Evolutionary conservation across 2,113 vertebrate genomes (phyloP), one percentile per base, ranked within the genome.

Genomic region (Agelaius phoeniceus): DNA sequence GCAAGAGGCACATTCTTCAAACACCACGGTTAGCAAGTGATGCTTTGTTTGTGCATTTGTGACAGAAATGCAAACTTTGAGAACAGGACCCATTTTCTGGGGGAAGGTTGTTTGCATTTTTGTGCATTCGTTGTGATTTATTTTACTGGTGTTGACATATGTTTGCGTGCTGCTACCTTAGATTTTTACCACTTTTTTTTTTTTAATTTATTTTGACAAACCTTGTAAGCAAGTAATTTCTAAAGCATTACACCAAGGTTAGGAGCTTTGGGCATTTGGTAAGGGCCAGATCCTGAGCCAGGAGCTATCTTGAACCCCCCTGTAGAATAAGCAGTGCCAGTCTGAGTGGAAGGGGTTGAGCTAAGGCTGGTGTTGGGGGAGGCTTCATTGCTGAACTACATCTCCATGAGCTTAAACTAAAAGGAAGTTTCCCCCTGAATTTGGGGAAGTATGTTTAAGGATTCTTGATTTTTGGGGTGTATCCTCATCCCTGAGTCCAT

Each of bases 51-150:
- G 43, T 76, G n/a, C 5, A 6, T 93, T 96, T 95, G 52, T 51
- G 51, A 44, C 54, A 51, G 63, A 54, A 81, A 76, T 51, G 65
- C 37, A 78, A 89, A 96, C 85, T 96, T 95, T 37, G 63, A 67
- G 73, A 65, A 43, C 0, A 15, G 49, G 71, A 59, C 58, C 12
- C 28, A 8, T 67, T 54, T 66, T 76, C 11, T 15, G 26, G 35
- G 55, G 20, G 21, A 7, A 31, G 5, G 19, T 23, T 15, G 3
- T 93, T 91, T 90, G 54, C 7, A 0, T 74, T 80, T 89, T 10
- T 15, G 4, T 66, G 28, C 66, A n/a, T 94, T 83, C 31, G 12
- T 39, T 84, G 73, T 71, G 62, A 58, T 76, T 46, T 73, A 95
- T 96, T 96, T 87, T 51, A 58, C 10, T 59, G 35, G 46, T 31